Evolutionary conservation across 37 sponge, comb jelly and placozoan genomes (phyloP).

Genomic region (Crambe crambe): DNA sequence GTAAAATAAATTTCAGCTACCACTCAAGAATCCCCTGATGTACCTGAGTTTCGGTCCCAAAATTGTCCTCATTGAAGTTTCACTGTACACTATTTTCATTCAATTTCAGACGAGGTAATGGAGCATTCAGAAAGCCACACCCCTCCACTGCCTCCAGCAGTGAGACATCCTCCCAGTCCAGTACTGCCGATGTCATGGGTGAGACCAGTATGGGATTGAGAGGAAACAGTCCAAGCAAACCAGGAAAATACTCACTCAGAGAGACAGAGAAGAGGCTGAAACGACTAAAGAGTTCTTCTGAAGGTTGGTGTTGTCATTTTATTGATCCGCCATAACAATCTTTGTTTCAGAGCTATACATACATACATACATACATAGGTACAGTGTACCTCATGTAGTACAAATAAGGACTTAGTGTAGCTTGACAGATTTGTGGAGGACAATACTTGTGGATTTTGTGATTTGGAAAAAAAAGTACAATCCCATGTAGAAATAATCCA

Average conservation of each 20-base stretch:
- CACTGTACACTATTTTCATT: not conserved
- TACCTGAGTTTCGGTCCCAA: too few species aligned
- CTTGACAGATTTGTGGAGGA: too few species aligned
- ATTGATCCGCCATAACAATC: too few species aligned
- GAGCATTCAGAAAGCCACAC: conserved; percentile 9
- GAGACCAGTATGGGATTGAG: too few species aligned
- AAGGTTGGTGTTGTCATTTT: not conserved
- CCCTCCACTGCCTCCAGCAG: not conserved
- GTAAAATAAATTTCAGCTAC: too few species aligned
- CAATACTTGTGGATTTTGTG: too few species aligned
- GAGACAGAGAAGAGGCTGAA: conserved; percentile 60
- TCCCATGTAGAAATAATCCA: too few species aligned
- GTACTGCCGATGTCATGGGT: not conserved
- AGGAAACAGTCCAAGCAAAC: not conserved
- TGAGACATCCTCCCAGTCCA: not conserved
- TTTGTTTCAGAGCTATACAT: too few species aligned
- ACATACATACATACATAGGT: not conserved
- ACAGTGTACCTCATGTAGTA: not conserved
- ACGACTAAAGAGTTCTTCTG: conserved; percentile 11
- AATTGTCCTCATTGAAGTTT: too few species aligned
- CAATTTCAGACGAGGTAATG: conserved; percentile 14
- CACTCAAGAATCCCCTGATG: too few species aligned
- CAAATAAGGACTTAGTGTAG: not conserved
- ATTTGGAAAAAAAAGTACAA: too few species aligned
- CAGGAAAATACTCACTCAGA: conserved; percentile 32